phyloP scores from a whole-genome alignment of 2,888 invertebrate species.

The Lutraria lutraria region DNA sequence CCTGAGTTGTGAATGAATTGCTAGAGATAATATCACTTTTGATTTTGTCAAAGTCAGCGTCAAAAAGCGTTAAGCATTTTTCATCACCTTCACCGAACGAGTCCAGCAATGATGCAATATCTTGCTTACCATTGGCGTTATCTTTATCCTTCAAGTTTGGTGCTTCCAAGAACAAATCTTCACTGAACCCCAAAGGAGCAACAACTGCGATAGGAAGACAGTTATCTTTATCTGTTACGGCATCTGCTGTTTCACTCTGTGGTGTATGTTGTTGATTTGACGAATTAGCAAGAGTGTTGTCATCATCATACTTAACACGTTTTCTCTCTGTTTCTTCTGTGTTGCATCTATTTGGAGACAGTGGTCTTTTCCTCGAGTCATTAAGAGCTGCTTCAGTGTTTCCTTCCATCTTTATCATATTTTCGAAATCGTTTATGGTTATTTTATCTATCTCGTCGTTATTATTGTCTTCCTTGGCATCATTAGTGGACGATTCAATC shows the following conservation, averaged over 20 bases:
- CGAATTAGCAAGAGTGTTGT: background rate
- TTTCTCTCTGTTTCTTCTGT: background rate
- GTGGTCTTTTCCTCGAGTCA: slow-evolving; percentile 26
- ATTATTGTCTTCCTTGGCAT: background rate
- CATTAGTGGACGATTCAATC: background rate
- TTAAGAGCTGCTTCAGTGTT: too few species aligned
- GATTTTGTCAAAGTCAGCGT: slow-evolving; percentile 47
- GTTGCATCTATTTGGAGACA: slow-evolving; percentile 14
- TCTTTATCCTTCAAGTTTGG: background rate
- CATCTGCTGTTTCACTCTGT: background rate
- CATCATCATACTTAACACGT: background rate
- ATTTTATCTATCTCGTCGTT: background rate
- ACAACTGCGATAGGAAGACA: slow-evolving; percentile 40
- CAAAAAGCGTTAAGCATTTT: slow-evolving; percentile 26
- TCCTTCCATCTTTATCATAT: background rate
- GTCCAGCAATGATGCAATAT: slow-evolving; percentile 30
- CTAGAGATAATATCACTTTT: slow-evolving; percentile 35
- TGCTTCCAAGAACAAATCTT: slow-evolving; percentile 16
- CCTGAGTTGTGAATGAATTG: slow-evolving; percentile 42
- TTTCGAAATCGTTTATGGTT: background rate
- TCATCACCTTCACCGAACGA: slow-evolving; percentile 26
- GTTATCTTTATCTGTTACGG: slow-evolving; percentile 27
- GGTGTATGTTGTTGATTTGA: background rate
- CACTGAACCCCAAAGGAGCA: slow-evolving; percentile 35
- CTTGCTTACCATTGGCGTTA: slow-evolving; percentile 14